phyloP scores from a whole-genome alignment of 2,113 vertebrate genomes.

The Pelecanoides urinatrix region DNA sequence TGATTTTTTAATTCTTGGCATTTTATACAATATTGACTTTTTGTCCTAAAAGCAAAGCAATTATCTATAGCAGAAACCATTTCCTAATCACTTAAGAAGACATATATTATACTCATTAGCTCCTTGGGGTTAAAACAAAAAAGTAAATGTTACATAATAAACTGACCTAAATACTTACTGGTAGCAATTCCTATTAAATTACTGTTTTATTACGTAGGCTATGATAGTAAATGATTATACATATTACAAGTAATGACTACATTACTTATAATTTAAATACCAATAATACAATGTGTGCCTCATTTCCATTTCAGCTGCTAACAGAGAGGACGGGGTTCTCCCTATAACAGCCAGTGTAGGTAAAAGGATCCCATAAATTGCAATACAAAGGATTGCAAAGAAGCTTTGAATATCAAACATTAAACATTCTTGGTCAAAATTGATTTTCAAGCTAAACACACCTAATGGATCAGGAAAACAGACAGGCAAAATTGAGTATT shows the following conservation, averaged over 20 bases:
- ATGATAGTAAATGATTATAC: neutral
- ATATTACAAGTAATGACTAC: neutral
- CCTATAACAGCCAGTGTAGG: neutral
- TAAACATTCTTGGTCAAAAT: neutral
- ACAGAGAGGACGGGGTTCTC: neutral
- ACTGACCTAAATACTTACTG: neutral
- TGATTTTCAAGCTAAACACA: neutral
- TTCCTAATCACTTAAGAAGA: neutral
- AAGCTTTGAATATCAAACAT: neutral
- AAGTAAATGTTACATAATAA: neutral
- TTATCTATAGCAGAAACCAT: neutral
- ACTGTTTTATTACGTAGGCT: neutral
- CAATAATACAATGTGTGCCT: neutral
- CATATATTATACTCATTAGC: neutral
- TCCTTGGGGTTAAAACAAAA: neutral
- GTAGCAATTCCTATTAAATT: neutral
- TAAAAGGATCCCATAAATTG: neutral
- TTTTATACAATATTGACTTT: neutral
- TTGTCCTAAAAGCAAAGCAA: neutral
- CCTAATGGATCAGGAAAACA: neutral
- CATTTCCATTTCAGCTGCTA: neutral
- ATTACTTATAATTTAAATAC: neutral
- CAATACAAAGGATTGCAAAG: neutral
- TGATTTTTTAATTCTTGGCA: neutral
- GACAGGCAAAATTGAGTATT: neutral